phyloP scores from a whole-genome alignment of 2,888 invertebrate genomes.

The Pelosia muscerda region DNA sequence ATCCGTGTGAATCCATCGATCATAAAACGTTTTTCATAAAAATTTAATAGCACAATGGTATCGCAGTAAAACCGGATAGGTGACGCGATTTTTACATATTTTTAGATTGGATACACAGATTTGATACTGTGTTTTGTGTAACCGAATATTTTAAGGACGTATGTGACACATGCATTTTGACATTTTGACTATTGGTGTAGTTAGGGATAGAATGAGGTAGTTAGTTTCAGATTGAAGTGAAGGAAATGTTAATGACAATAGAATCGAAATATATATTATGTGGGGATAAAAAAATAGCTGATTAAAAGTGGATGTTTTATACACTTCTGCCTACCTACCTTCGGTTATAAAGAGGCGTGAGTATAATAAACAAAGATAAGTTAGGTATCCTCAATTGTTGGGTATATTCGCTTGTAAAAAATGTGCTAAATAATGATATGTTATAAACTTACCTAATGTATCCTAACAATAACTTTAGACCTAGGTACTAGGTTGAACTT shows the following conservation, averaged over 20 bases:
- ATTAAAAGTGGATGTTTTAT: background rate
- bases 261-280: background rate
- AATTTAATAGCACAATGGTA: slow-evolving; percentile 53
- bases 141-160: slow-evolving; percentile 1
- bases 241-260: background rate
- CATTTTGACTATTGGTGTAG: background rate
- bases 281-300: background rate
- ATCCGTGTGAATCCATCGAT: slow-evolving; percentile 70
- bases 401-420: background rate
- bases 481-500: background rate
- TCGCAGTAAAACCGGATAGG: slow-evolving; percentile 59
- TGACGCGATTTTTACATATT: slow-evolving; percentile 53
- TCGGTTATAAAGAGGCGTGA: background rate
- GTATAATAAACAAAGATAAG: background rate
- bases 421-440: too few relatives aligned
- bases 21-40: slow-evolving; percentile 53
- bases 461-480: background rate
- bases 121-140: slow-evolving; percentile 26
- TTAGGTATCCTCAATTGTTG: background rate
- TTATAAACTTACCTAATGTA: too few relatives aligned
- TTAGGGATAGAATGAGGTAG: background rate
- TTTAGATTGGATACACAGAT: slow-evolving; percentile 47
- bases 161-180: background rate
- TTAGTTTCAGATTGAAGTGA: background rate
- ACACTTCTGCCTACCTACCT: background rate